A percentile compares a stretch with the other conserved stretches of the same genome.
These are phyloP conservation scores for Sphyrna mokarran DNA, from an alignment of 2,113 vertebrate species.

Conservation along the genomic window DNA sequence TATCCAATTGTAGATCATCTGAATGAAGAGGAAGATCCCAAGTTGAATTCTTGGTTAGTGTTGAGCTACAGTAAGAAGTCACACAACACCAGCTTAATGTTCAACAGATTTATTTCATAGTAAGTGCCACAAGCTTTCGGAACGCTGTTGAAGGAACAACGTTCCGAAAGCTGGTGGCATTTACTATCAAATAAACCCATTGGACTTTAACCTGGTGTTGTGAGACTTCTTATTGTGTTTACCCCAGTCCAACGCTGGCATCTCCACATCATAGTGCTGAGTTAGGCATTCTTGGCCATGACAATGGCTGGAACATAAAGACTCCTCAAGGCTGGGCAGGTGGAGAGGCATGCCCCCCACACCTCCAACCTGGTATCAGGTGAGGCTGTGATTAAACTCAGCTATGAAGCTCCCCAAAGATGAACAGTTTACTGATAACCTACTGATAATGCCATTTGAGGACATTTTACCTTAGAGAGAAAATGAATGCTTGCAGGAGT, in stretches of 20 bases:
- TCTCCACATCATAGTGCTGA: neutral
- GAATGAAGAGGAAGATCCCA: neutral
- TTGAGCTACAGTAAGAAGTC: neutral
- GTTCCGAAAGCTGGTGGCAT: too few species aligned
- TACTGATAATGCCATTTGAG: neutral
- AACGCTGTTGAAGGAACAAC: too few species aligned
- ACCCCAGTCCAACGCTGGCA: too few species aligned
- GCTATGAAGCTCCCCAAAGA: neutral
- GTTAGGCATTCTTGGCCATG: neutral
- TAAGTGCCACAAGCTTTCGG: too few species aligned
- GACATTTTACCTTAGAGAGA: neutral
- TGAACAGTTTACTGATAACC: neutral
- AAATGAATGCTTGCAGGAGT: neutral
- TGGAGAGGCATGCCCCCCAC: neutral
- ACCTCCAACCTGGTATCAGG: too few species aligned
- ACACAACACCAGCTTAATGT: too few species aligned
- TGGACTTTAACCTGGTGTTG: too few species aligned
- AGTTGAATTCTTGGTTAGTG: neutral
- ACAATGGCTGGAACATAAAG: neutral
- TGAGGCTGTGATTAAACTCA: neutral
- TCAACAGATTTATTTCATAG: too few species aligned
- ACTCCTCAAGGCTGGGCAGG: neutral
- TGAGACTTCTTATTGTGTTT: too few species aligned
- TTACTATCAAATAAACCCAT: too few species aligned
- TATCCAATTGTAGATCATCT: too few species aligned